Percentiles rank a stretch among this genome's conserved stretches.
Evolutionary conservation across 2,888 invertebrate species (phyloP).

Genomic region (Leptinotarsa juncta): DNA sequence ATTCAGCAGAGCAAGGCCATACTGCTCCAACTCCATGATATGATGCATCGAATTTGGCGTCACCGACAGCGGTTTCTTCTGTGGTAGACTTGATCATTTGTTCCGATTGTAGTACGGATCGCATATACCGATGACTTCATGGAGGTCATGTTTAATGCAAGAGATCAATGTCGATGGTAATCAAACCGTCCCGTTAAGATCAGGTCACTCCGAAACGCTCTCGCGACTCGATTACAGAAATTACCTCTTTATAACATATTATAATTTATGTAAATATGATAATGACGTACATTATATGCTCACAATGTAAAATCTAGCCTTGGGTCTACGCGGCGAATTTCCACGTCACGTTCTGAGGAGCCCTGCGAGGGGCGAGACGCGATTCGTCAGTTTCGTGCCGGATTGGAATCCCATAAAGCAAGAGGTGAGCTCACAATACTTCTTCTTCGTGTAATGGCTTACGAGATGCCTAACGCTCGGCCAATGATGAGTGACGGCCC

Average conservation of each 20-base stretch:
- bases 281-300: slow-evolving; percentile 61
- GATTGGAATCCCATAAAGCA: slow-evolving; percentile 60
- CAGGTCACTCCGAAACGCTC: slow-evolving; percentile 9
- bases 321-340: slow-evolving; percentile 53
- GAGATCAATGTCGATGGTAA: background rate
- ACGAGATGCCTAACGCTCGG: slow-evolving; percentile 57
- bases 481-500: slow-evolving; percentile 67
- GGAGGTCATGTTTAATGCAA: slow-evolving; percentile 7
- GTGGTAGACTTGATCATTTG: background rate
- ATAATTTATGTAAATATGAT: slow-evolving; percentile 67
- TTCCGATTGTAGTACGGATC: background rate
- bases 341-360: slow-evolving; percentile 58
- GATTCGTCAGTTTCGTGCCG: slow-evolving; percentile 58
- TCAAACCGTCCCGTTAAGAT: slow-evolving; percentile 16
- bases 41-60: background rate
- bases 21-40: too few relatives aligned
- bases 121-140: background rate
- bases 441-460: slow-evolving; percentile 37
- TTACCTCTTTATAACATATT: slow-evolving; percentile 60
- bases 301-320: slow-evolving; percentile 57
- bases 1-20: too few relatives aligned
- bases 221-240: slow-evolving; percentile 27
- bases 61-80: background rate
- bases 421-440: slow-evolving; percentile 44
- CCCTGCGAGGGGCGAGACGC: slow-evolving; percentile 54